These are phyloP conservation scores for Lagodon rhomboides DNA, from an alignment of 2,797 vertebrate species.

Conservation along the genomic window DNA sequence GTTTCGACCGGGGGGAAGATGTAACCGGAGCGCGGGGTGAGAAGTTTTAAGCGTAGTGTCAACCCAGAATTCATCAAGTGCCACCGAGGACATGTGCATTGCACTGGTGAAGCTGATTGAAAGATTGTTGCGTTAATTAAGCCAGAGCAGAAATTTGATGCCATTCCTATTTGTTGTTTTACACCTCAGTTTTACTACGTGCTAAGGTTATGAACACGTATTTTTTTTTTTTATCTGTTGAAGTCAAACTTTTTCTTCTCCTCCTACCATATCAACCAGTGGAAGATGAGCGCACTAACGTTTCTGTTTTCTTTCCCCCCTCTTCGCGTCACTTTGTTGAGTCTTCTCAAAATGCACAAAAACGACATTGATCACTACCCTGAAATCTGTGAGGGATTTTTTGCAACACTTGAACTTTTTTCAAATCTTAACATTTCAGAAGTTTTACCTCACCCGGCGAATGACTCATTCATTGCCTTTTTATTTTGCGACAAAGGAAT, in stretches of 20 bases:
- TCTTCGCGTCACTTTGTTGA: constrained; percentile 37
- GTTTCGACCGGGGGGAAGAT: constrained; percentile 46
- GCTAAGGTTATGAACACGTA: constrained; percentile 29
- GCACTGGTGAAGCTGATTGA: constrained; percentile 48
- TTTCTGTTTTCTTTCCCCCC: constrained; percentile 1
- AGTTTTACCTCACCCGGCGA: constrained; percentile 67
- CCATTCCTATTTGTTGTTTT: constrained; percentile 60
- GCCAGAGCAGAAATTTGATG: constrained; percentile 54
- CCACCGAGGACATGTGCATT: constrained; percentile 53
- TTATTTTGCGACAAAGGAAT: constrained; percentile 59
- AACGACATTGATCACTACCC: constrained; percentile 41
- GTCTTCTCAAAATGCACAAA: constrained; percentile 63
- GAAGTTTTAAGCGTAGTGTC: constrained; percentile 49
- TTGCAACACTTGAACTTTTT: constrained; percentile 67
- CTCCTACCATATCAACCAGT: constrained; percentile 32
- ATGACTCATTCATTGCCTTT: constrained; percentile 59
- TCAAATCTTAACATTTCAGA: constrained; percentile 64
- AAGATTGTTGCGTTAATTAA: constrained; percentile 21
- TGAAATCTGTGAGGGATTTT: constrained; percentile 49
- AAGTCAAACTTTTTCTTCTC: constrained; percentile 9
- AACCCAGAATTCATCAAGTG: constrained; percentile 63
- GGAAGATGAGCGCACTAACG: constrained; percentile 49
- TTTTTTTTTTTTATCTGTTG: constrained; percentile 52
- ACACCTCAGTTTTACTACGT: constrained; percentile 26
- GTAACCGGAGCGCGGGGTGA: constrained; percentile 39